Evolutionary conservation across 2,113 vertebrate species (phyloP).

Genomic region (Macrotis lagotis): DNA sequence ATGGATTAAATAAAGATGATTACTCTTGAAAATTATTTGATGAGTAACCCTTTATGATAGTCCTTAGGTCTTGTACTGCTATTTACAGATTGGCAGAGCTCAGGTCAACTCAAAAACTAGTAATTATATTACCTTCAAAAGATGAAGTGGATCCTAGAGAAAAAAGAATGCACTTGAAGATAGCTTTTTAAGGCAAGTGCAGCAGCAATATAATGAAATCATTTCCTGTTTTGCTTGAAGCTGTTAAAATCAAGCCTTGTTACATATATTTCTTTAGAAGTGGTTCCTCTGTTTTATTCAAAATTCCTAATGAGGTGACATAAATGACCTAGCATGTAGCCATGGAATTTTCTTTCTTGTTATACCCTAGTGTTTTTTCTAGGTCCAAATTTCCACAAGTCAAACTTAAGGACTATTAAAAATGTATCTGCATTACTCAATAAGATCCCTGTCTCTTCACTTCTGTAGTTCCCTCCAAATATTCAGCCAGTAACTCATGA

Average conservation of each 20-base stretch:
- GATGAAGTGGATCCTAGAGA: not conserved
- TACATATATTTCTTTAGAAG: not conserved
- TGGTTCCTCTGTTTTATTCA: not conserved
- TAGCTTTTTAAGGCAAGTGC: not conserved
- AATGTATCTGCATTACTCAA: not conserved
- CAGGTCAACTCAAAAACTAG: not conserved
- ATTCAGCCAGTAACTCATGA: not conserved
- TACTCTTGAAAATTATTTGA: not conserved
- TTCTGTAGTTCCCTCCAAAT: not conserved
- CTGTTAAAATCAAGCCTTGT: not conserved
- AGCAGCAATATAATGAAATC: not conserved
- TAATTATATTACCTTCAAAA: conserved; percentile 1
- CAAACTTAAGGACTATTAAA: not conserved
- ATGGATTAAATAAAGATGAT: not conserved
- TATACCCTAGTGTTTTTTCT: not conserved
- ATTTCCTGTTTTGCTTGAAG: not conserved
- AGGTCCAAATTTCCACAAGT: not conserved
- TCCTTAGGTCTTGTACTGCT: not conserved
- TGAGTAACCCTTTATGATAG: not conserved
- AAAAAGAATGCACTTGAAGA: not conserved
- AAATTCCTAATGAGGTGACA: not conserved
- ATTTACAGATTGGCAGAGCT: not conserved
- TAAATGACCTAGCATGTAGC: not conserved
- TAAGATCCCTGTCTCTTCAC: not conserved
- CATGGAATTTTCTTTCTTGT: not conserved